These are phyloP conservation scores for Desoria tigrina DNA, from an alignment of 2,888 invertebrate genomes.

Conservation along the genomic window DNA sequence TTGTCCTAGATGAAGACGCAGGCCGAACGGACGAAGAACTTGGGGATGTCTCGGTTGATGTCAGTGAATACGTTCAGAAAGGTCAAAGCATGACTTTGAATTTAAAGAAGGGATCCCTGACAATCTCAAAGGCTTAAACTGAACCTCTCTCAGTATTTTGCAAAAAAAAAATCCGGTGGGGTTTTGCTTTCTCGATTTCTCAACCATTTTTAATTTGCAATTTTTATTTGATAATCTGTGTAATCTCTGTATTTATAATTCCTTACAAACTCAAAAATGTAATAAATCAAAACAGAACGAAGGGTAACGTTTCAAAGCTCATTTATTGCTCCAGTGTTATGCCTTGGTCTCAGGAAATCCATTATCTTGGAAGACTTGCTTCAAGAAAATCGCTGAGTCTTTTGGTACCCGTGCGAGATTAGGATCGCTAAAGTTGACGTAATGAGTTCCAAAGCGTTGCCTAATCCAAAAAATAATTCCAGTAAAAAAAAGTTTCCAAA, in stretches of 20 bases:
- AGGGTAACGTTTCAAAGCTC: too few relatives aligned
- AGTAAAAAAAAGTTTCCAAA: too few relatives aligned
- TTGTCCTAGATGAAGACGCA: conserved; percentile 50
- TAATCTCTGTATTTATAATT: too few relatives aligned
- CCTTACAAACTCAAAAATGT: too few relatives aligned
- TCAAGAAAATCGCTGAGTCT: conserved; percentile 29
- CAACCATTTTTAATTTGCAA: too few relatives aligned
- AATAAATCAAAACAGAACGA: too few relatives aligned
- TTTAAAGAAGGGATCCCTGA: conserved; percentile 47
- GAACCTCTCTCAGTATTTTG: not conserved
- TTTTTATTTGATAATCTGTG: too few relatives aligned
- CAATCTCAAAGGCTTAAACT: conserved; percentile 38
- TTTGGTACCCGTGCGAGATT: conserved; percentile 33
- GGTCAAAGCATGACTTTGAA: conserved; percentile 40
- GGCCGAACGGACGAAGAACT: conserved; percentile 49
- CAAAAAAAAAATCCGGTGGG: too few relatives aligned
- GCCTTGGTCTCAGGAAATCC: conserved; percentile 32
- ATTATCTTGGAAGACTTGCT: conserved; percentile 36
- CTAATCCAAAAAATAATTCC: too few relatives aligned
- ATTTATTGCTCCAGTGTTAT: too few relatives aligned
- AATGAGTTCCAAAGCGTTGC: conserved; percentile 33
- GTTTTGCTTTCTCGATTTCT: too few relatives aligned
- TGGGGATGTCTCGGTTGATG: conserved; percentile 48
- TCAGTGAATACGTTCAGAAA: conserved; percentile 45
- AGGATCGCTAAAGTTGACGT: conserved; percentile 39